A percentile compares a stretch with the other conserved stretches of the same genome.
Conservation (phyloP, 2,113 vertebrate species). For the Rhea americana region DNA sequence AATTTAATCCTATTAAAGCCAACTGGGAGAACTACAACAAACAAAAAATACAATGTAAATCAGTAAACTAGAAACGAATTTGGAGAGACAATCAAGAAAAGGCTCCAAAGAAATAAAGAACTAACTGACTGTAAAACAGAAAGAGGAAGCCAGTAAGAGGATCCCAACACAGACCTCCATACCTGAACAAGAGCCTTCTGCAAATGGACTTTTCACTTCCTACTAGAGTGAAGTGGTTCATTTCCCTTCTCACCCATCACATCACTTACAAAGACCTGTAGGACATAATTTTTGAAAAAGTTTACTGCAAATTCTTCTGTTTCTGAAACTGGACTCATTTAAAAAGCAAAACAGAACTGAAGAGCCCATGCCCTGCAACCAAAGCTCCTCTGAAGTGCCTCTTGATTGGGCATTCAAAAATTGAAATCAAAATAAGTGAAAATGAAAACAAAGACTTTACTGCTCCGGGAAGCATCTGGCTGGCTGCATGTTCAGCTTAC, state of each 20-base stretch:
- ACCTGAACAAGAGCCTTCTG: not conserved
- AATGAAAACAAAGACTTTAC: rapidly evolving
- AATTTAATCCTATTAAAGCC: not conserved
- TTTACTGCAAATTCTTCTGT: not conserved
- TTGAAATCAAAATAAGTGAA: not conserved
- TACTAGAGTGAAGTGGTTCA: not conserved
- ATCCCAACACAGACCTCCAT: not conserved
- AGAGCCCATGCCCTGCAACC: not conserved
- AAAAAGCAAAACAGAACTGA: not conserved
- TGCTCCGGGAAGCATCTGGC: not conserved
- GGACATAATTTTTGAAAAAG: not conserved
- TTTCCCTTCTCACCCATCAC: not conserved
- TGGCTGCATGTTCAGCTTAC: rapidly evolving
- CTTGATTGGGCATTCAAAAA: not conserved
- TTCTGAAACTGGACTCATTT: not conserved
- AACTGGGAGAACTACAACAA: not conserved
- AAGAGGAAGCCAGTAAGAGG: not conserved
- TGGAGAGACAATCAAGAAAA: not conserved
- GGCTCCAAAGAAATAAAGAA: not conserved
- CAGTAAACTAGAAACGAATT: not conserved
- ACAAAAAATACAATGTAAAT: not conserved
- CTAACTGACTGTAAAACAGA: not conserved
- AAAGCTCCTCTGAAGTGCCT: not conserved
- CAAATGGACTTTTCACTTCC: not conserved
- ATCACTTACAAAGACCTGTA: not conserved